A percentile compares a stretch with the other conserved stretches of the same genome.
phyloP scores from a whole-genome alignment of 2,113 vertebrate genomes.

The Camelus bactrianus region DNA sequence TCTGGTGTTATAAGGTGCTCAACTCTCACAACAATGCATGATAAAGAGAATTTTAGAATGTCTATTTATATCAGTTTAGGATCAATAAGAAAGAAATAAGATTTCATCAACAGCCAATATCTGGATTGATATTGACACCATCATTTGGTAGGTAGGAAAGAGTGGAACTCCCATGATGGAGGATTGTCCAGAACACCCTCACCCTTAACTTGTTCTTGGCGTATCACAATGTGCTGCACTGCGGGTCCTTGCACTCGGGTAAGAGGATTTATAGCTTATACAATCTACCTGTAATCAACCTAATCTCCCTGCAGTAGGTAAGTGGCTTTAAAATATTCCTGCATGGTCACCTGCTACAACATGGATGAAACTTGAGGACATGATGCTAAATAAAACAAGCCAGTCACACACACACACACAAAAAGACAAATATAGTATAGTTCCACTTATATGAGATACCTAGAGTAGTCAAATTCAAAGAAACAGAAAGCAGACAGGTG shows the following conservation, averaged over 20 bases:
- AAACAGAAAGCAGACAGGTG: background rate
- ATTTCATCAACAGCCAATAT: background rate
- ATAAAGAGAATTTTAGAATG: background rate
- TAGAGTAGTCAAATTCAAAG: background rate
- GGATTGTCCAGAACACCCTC: no score
- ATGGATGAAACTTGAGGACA: background rate
- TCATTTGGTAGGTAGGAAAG: no score
- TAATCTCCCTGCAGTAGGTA: background rate
- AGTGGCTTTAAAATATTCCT: background rate
- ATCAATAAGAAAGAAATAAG: background rate
- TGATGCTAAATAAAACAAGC: background rate
- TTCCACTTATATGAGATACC: fast-evolving
- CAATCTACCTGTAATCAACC: background rate
- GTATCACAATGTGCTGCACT: fast-evolving
- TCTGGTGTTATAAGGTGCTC: background rate
- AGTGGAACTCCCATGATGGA: no score
- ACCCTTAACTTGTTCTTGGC: background rate
- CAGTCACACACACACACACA: no score
- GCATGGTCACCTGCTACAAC: background rate
- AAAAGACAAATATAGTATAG: background rate
- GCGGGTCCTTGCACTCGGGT: background rate
- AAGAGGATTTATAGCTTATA: background rate
- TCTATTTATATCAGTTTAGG: background rate
- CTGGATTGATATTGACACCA: background rate
- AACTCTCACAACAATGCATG: background rate